These are phyloP conservation scores for Xenentodon cancila DNA, from an alignment of 2,797 vertebrate genomes.

Conservation along the genomic window DNA sequence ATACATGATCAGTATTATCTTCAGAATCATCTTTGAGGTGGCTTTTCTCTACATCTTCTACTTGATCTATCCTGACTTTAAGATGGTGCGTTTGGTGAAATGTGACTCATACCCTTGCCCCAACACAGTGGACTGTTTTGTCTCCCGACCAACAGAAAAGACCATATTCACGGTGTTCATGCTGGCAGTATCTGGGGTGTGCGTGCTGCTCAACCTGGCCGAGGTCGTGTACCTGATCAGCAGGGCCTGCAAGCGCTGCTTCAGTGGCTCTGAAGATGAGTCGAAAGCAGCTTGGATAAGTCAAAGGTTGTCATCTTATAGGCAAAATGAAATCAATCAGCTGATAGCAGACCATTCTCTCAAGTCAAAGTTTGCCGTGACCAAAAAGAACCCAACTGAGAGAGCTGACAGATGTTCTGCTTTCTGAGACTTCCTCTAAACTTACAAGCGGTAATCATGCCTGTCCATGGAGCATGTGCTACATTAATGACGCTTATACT, in stretches of 20 bases:
- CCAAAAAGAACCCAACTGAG: constrained; percentile 76
- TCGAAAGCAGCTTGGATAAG: constrained; percentile 82
- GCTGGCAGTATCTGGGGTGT: constrained; percentile 92
- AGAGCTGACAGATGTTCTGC: constrained; percentile 80
- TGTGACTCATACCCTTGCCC: constrained; percentile 96
- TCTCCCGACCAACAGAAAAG: constrained; percentile 97
- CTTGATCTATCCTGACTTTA: constrained; percentile 93
- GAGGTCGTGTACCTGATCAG: constrained; percentile 91
- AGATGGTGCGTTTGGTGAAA: constrained; percentile 97
- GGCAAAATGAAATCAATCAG: constrained; percentile 93
- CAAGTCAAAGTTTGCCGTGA: constrained; percentile 77
- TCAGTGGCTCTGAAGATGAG: constrained; percentile 81
- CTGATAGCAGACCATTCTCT: constrained; percentile 86
- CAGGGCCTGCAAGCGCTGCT: constrained; percentile 84
- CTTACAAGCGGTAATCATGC: constrained; percentile 45
- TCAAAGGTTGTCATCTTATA: constrained; percentile 88
- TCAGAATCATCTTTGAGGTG: constrained; percentile 91
- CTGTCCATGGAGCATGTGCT: constrained; percentile 25
- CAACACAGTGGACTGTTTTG: constrained; percentile 97
- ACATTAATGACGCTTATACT: constrained; percentile 40
- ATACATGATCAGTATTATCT: constrained; percentile 93
- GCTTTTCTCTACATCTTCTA: constrained; percentile 98
- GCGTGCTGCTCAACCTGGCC: constrained; percentile 93
- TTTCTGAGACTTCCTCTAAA: constrained; percentile 65
- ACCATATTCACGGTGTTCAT: constrained; percentile 98